phyloP scores from a whole-genome alignment of 2,113 vertebrate species.

The Prolemur simus region DNA sequence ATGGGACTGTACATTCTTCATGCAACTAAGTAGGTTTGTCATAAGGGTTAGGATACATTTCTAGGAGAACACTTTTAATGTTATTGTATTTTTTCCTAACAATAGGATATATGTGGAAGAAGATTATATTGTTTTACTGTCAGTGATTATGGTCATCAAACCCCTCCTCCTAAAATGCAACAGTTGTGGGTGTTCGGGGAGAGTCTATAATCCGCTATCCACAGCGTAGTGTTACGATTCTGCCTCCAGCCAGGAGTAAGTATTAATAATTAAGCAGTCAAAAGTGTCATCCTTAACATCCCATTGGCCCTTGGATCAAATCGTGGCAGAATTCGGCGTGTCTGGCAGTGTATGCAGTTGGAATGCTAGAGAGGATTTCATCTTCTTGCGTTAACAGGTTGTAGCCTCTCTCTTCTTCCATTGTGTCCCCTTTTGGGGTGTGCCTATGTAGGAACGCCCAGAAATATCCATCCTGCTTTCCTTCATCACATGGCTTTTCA shows the following conservation, averaged over 20 bases:
- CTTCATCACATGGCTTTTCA: background rate
- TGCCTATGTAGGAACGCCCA: background rate
- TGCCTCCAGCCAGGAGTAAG: background rate
- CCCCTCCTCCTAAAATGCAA: background rate
- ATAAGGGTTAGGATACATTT: background rate
- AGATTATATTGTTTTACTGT: background rate
- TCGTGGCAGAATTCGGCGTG: background rate
- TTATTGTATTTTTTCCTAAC: background rate
- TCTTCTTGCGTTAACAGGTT: background rate
- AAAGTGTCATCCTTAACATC: background rate
- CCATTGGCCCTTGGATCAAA: background rate
- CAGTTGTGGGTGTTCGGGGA: background rate
- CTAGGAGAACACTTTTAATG: background rate
- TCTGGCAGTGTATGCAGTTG: background rate
- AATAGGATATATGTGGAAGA: background rate
- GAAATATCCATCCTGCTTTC: background rate
- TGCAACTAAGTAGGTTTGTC: background rate
- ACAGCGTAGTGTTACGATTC: background rate
- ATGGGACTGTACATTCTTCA: background rate
- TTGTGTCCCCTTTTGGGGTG: background rate
- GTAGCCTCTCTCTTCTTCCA: background rate
- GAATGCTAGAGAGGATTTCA: background rate
- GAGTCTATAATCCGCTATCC: background rate
- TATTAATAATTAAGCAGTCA: background rate
- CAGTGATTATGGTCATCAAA: background rate